phyloP scores from a whole-genome alignment of 2,113 vertebrate genomes.

The Neofelis nebulosa region DNA sequence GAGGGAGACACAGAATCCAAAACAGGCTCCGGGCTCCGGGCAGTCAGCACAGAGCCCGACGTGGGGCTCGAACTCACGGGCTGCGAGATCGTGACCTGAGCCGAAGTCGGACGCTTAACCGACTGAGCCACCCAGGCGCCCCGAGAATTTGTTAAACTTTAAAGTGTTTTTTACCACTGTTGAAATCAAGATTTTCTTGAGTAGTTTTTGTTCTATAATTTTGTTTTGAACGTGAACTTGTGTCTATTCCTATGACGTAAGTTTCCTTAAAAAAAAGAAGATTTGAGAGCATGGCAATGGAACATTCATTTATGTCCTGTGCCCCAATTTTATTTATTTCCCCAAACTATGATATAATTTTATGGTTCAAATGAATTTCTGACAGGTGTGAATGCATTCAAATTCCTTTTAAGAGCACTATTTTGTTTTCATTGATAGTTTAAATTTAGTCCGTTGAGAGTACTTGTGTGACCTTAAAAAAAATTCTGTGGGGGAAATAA shows the following conservation, averaged over 20 bases:
- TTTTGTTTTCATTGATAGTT: background rate
- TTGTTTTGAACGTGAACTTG: slow-evolving; percentile 11
- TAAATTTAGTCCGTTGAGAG: slow-evolving; percentile 4
- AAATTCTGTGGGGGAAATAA: background rate
- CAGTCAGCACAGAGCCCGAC: too few relatives aligned
- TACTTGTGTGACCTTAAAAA: background rate
- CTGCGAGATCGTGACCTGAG: too few relatives aligned
- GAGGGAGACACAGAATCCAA: too few relatives aligned
- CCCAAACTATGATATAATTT: background rate
- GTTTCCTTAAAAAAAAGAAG: background rate
- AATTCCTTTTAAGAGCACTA: background rate
- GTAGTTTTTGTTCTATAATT: background rate
- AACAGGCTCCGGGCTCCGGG: too few relatives aligned
- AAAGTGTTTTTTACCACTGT: background rate
- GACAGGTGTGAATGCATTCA: background rate
- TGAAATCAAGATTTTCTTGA: slow-evolving; percentile 2
- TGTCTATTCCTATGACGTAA: background rate
- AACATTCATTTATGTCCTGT: background rate
- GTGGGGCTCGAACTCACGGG: too few relatives aligned
- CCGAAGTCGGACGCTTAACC: too few relatives aligned
- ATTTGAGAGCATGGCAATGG: background rate
- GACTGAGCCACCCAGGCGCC: too few relatives aligned
- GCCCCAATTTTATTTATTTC: background rate
- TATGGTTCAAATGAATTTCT: slow-evolving; percentile 33
- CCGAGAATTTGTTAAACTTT: background rate